Percentiles rank a stretch among this genome's conserved stretches.
phyloP scores from a whole-genome alignment of 2,113 vertebrate species.

The Anoplopoma fimbria region DNA sequence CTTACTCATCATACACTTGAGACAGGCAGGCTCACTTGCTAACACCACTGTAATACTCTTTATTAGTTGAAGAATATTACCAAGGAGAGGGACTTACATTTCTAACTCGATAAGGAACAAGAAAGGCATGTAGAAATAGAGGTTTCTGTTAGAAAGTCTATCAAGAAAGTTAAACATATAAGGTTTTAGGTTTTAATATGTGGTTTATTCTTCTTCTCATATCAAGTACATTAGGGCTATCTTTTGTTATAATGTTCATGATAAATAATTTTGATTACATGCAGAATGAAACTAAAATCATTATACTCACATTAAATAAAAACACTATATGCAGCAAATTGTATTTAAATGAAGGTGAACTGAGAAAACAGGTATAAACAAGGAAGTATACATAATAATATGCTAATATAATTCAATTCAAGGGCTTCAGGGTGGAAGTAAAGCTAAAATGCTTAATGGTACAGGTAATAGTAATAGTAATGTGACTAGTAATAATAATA shows the following conservation, averaged over 20 bases:
- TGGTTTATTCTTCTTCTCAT: neutral
- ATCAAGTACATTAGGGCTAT: neutral
- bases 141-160: neutral
- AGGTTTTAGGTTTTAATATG: neutral
- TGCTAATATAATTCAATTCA: no score
- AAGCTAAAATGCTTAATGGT: no score
- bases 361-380: no score
- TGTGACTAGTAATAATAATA: no score
- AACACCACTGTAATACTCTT: conserved; percentile 66
- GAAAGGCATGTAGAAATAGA: neutral
- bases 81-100: conserved; percentile 13
- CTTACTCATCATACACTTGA: conserved; percentile 58
- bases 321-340: neutral
- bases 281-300: neutral
- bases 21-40: conserved; percentile 54
- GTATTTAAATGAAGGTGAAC: neutral
- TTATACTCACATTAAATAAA: neutral
- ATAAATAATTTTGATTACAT: no score
- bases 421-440: no score
- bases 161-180: neutral
- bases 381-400: no score
- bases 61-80: conserved; percentile 54
- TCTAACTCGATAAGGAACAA: conserved; percentile 13
- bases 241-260: neutral
- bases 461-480: no score